Base-by-base conservation (phyloP, 2,797 vertebrate genomes). In the Phataginus tricuspis region DNA sequence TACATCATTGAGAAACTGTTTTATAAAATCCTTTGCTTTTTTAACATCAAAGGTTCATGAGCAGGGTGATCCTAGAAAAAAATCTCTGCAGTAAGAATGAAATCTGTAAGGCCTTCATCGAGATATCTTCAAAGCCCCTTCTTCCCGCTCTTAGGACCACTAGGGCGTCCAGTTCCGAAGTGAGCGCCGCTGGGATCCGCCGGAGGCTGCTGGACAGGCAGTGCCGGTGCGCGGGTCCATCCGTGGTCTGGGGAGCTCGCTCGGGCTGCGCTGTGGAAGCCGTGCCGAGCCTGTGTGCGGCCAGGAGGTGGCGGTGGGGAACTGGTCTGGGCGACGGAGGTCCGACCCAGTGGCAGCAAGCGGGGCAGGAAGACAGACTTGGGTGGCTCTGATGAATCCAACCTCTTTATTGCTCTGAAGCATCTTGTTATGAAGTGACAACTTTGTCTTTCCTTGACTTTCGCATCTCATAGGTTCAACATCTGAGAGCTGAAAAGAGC, bases 401-500 rank as follows among this genome's bases (percentile, higher is more conserved):
- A 7, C 25, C 27, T 37, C 86, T 87, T 18, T 39, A 74, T 68
- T 15, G 55, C 29, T 74, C 34, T 29, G 89, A 86, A 82, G 14
- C 74, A 77, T 4, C n/a, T 88, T 42, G 42, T 59, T 61, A 63
- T 51, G 51, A 64, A 39, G 16, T 7, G 31, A 42, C 55, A 51
- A 37, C 55, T 87, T 86, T 77, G 53, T 68, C 69, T 83, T 86
- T 57, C 18, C 13, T 11, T 53, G 31, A 12, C n/a, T 63, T 55
- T 64, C 31, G 31, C 4, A 27, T 83, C 61, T 66, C 23, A 25
- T 39, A 45, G 19, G 31, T 61, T 77, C 71, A 45, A 53, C 21
- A 83, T 72, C 86, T 90, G 39, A 61, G 79, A 69, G 29, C 14
- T 37, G 23, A 42, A 83, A 69, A 77, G 79, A 66, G 25, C n/a